A percentile compares a stretch with the other conserved stretches of the same genome.
Conservation (phyloP, 1,140 invertebrate species). For the Zaprionus ornatus region DNA sequence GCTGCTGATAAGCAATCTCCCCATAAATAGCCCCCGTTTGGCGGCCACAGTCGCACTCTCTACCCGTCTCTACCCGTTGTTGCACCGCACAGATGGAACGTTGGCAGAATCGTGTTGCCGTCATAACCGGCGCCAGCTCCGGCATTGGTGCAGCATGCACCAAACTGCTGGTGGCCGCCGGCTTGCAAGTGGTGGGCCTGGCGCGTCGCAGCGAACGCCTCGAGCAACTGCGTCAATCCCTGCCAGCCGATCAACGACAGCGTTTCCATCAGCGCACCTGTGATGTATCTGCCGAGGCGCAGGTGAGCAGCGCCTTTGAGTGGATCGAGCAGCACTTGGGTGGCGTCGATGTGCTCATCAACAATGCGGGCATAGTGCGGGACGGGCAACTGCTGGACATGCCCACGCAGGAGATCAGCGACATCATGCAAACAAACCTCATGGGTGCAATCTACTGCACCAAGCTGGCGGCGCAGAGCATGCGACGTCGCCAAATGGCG, state of each 20-base stretch:
- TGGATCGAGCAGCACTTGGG: conserved; percentile 87
- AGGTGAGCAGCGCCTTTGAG: conserved; percentile 87
- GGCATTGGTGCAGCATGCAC: conserved; percentile 87
- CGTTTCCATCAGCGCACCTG: conserved; percentile 85
- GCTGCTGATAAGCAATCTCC: conserved; percentile 17
- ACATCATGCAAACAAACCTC: conserved; percentile 88
- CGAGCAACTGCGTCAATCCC: conserved; percentile 60
- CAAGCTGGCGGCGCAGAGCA: conserved; percentile 87
- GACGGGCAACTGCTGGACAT: conserved; percentile 78
- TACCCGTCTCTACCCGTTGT: conserved; percentile 17
- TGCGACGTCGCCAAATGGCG: conserved; percentile 86
- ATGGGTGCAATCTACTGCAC: conserved; percentile 88
- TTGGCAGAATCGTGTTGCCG: conserved; percentile 86
- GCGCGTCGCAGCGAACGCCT: conserved; percentile 73
- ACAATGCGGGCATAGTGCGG: conserved; percentile 88
- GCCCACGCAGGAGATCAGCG: conserved; percentile 82
- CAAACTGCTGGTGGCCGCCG: conserved; percentile 84
- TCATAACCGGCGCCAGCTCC: conserved; percentile 87
- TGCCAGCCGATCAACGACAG: conserved; percentile 55
- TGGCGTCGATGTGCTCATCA: conserved; percentile 89
- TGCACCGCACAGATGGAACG: conserved; percentile 70
- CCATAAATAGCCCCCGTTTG: conserved; percentile 7
- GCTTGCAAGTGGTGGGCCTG: conserved; percentile 85
- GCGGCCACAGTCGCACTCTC: background rate
- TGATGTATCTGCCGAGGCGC: conserved; percentile 87